A percentile compares a stretch with the other conserved stretches of the same genome.
These are phyloP conservation scores for Pan troglodytes DNA, from an alignment of 2,113 vertebrate species.

Conservation along the genomic window NHGRI_mPanTro3-v2.1_pri NC_086015.1:138749501-138750000, in stretches of 20 bases:
- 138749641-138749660: conserved; percentile 84
- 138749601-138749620: conserved; percentile 84
- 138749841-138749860: conserved; percentile 84
- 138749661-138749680: conserved; percentile 86
- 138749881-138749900: conserved; percentile 63
- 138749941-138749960: conserved; percentile 76
- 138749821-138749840: conserved; percentile 75
- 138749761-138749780: conserved; percentile 88
- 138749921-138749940: conserved; percentile 69
- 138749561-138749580: conserved; percentile 82
- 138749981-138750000: conserved; percentile 40
- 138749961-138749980: conserved; percentile 72
- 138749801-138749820: conserved; percentile 85
- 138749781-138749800: conserved; percentile 83
- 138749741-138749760: conserved; percentile 76
- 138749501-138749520: conserved; percentile 45
- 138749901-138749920: conserved; percentile 73
- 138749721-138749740: conserved; percentile 78
- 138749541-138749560: conserved; percentile 69
- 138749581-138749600: conserved; percentile 81
- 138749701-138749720: conserved; percentile 84
- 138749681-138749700: conserved; percentile 77
- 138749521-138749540: conserved; percentile 33
- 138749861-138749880: conserved; percentile 78
- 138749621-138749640: conserved; percentile 83